Evolutionary conservation across 2,888 invertebrate species (phyloP).

Genomic region (Chironomus riparius): DNA sequence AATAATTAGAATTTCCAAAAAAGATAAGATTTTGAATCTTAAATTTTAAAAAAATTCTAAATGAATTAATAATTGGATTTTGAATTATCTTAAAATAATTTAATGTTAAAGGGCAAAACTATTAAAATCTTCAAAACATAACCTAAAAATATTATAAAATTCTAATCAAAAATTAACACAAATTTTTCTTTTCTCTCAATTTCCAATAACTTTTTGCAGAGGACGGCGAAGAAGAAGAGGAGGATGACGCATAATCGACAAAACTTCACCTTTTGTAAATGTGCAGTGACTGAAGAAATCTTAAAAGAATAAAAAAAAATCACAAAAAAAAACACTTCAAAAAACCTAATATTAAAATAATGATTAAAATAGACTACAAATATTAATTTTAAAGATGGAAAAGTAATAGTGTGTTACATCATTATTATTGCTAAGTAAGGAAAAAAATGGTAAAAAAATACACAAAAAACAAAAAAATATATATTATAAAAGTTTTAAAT

Average conservation of each 20-base stretch:
- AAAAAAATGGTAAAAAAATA: not conserved
- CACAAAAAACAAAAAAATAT: slow-evolving; percentile 13
- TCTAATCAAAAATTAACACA: not conserved
- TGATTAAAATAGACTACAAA: slow-evolving; percentile 26
- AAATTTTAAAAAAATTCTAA: no score
- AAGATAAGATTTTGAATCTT: no score
- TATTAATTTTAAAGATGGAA: slow-evolving; percentile 27
- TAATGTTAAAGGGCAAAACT: no score
- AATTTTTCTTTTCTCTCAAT: not conserved
- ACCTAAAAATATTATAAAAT: not conserved
- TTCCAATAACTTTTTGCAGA: not conserved
- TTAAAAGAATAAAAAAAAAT: slow-evolving; percentile 12
- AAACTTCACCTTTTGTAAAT: slow-evolving; percentile 24
- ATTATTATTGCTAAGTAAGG: slow-evolving; percentile 23
- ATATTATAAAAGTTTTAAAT: slow-evolving; percentile 26
- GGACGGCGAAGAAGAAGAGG: slow-evolving; percentile 14
- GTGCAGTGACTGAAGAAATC: slow-evolving; percentile 28
- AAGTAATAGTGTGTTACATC: slow-evolving; percentile 26
- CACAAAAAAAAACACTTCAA: slow-evolving; percentile 23
- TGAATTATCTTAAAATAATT: no score
- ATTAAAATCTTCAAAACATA: no score
- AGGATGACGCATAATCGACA: slow-evolving; percentile 24
- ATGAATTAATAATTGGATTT: no score
- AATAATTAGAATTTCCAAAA: no score
- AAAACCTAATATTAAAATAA: slow-evolving; percentile 25